Evolutionary conservation across 2,797 vertebrate species (phyloP), one percentile per base, ranked within the genome.

Genomic region (Melanogrammus aeglefinus): DNA sequence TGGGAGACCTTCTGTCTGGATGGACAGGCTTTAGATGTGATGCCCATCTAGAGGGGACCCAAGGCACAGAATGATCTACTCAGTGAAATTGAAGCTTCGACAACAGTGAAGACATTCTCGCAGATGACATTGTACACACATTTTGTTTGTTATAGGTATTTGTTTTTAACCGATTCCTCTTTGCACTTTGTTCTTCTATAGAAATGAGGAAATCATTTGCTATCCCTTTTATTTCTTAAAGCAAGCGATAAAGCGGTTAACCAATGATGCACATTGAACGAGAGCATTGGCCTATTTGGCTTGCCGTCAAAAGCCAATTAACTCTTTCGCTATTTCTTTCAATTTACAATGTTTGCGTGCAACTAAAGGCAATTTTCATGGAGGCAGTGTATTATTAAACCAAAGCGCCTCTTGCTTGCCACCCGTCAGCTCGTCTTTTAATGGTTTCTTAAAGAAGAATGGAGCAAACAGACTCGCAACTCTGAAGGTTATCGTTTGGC

Each of bases 341-440:
- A 51, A 72, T 84, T 89, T 77, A 73, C 75, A 74, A 66, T 8
- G 2, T 35, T 79, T 44, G 70, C 78, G 74, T 75, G 81, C 77
- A 81, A 90, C 89, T 87, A 83, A 86, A 90, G 41, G 76, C 21
- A 73, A 86, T 88, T 88, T 88, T 80, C 75, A 81, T 77, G 29
- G 77, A 83, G 82, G 78, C 80, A 74, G 75, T 72, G 57, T 41
- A 66, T 79, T 82, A 86, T 86, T 82, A 84, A 87, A 83, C 66
- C 72, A 44, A 51, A 78, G 77, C 76, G 82, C 86, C 85, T 89
- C 75, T 83, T 80, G 75, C 76, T 41, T 77, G 70, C 75, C 57
- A 73, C 44, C 76, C 78, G 78, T 87, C 77, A 83, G 51, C 44
- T 47, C 66, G 76, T 86, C 78, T 77, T 82, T 85, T 79, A 72